Evolutionary conservation across 1,140 invertebrate genomes (phyloP).

Genomic region (Cyclina sinensis): DNA sequence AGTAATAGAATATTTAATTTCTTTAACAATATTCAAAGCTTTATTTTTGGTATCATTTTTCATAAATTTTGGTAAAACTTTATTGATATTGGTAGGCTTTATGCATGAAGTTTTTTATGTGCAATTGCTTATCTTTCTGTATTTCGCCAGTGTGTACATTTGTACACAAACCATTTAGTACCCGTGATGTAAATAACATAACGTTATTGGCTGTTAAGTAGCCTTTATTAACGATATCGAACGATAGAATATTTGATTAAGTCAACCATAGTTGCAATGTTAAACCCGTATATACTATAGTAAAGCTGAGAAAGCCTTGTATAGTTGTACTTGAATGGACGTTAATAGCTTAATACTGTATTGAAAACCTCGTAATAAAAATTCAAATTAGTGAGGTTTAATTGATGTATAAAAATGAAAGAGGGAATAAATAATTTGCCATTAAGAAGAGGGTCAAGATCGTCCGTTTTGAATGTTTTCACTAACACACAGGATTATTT

Average conservation of each 20-base stretch:
- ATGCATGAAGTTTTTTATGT: not conserved
- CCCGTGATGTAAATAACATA: no score
- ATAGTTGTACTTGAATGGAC: not conserved
- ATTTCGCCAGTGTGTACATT: not conserved
- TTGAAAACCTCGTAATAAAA: not conserved
- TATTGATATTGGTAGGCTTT: not conserved
- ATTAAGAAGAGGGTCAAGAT: not conserved
- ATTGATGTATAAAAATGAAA: not conserved
- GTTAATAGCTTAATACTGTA: not conserved
- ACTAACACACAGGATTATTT: conserved; percentile 50
- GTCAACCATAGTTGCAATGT: not conserved
- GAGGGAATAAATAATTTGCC: not conserved
- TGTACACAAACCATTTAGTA: not conserved
- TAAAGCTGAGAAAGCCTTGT: not conserved
- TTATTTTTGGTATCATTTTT: not conserved
- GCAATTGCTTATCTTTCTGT: no score
- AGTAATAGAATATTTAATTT: not conserved
- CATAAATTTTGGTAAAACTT: not conserved
- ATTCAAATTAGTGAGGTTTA: not conserved
- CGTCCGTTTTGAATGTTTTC: not conserved
- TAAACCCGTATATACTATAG: not conserved
- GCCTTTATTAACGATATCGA: not conserved
- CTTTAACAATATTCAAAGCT: not conserved
- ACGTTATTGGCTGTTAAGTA: not conserved
- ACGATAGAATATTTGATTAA: conserved; percentile 3